Evolutionary conservation across 1,140 invertebrate genomes (phyloP), one percentile per base, ranked within the genome.

Genomic region (Ceratosolen fusciceps): DNA sequence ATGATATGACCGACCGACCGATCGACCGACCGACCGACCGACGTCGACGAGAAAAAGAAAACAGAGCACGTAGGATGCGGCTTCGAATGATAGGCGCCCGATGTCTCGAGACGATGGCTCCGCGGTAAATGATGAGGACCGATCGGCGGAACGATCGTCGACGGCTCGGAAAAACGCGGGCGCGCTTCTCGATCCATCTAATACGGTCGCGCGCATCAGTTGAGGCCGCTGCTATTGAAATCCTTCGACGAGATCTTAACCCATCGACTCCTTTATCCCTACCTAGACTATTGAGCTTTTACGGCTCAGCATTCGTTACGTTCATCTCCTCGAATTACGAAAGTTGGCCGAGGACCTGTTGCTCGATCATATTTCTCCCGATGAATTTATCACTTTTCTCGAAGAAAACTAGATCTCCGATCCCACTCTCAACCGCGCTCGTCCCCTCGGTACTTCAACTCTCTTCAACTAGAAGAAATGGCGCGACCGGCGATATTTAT

Each of bases 221-320:
- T 10, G 37, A 54, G 58, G 29, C 54, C 34, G 29, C 56, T 56
- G 47, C 29, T 34, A 72, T 72, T 72, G 29, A 72, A 54, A 37
- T 37, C 26, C 49, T 72, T 54, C 29, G 24, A 16, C 10, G 58
- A 54, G 68, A n/a, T 9, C 12, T 24, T 19, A n/a, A 8, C 24
- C 29, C 19, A 29, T 49, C 14, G 49, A 9, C 16, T 39, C 34
- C 71, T 14, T 47, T 56, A 34, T n/a, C n/a, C n/a, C n/a, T n/a
- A n/a, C n/a, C n/a, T n/a, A n/a, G n/a, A n/a, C n/a, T n/a, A n/a
- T n/a, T n/a, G n/a, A n/a, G n/a, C 29, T 31, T 37, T 9, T 56
- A 26, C 37, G 1, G 7, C 26, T 21, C 16, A 71, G 21, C 21
- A n/a, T n/a, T n/a, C n/a, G n/a, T n/a, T n/a, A n/a, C n/a, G n/a